Base-by-base conservation (phyloP, 2,888 invertebrate species). In the Carterocephalus palaemon region DNA sequence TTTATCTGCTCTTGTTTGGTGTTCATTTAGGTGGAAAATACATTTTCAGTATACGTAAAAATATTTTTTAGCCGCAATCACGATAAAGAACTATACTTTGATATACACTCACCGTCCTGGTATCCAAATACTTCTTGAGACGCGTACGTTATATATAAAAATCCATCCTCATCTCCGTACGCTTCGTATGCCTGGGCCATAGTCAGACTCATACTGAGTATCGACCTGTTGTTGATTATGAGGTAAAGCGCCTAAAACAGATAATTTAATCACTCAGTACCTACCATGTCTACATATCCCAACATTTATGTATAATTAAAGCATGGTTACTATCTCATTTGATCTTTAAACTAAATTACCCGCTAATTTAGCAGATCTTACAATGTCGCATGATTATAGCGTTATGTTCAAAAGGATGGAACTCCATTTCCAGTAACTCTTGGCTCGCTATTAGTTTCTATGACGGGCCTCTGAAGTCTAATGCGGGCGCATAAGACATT, bases 121-220 rank as follows among this genome's bases (percentile, higher is more conserved):
- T 80, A 87, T 6, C 95, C 96, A 70, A 96, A 96, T 57, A 94
- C 93, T 84, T 96, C 95, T 81, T 96, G 95, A 13, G 95, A 95
- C 0, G 96, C 95, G 67, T 96, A 96, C 0, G 95, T 95, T 62
- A 96, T 91, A 72, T 96, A 95, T 0, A 96, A 89, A 67, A 95
- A 96, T 0, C 96, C 96, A 70, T 96, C 96, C 17, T 91, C 91
- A 54, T 93, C 93, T 32, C 91, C 90, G 59, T 93, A 90, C 49
- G 91, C 90, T 22, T 90, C 89, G 75, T 96, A 95, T 0, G 95
- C 90, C 74, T 96, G 94, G 0, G 92, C 90, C 81, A 96, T 89
- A 0, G 95, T 94, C 55, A 92, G 88, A 13, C 94, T 93, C 81
- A 95, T 90, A 54, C 93, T 93, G 9, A 93, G 88, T 89, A 96